phyloP scores from a whole-genome alignment of 2,888 invertebrate genomes.

The Parelbella ahira region DNA sequence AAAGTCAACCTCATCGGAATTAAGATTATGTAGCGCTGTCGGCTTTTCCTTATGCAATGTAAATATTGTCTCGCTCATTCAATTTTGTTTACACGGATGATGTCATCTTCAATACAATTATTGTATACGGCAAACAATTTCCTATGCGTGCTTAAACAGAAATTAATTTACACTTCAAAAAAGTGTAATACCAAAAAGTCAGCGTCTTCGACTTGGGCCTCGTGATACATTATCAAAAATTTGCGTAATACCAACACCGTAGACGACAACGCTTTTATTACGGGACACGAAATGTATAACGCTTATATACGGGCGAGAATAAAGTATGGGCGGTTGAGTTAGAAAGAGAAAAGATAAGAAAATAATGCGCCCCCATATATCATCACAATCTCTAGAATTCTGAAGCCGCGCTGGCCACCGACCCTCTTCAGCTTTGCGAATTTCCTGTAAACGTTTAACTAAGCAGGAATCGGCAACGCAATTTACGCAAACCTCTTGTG shows the following conservation, averaged over 20 bases:
- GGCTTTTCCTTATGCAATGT: conserved; percentile 41
- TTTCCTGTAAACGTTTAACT: conserved; percentile 69
- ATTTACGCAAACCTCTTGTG: conserved; percentile 16
- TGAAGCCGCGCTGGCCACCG: conserved; percentile 60
- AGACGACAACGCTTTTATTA: conserved; percentile 60
- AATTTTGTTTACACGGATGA: conserved; percentile 46
- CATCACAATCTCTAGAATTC: conserved; percentile 77
- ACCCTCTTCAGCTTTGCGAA: conserved; percentile 69
- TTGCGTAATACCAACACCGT: conserved; percentile 67
- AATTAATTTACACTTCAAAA: conserved; percentile 53
- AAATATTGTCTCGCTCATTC: conserved; percentile 44
- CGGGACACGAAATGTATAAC: conserved; percentile 74
- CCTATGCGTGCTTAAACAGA: conserved; percentile 53
- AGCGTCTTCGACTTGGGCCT: conserved; percentile 43
- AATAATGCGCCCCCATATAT: conserved; percentile 79
- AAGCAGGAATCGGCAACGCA: conserved; percentile 33
- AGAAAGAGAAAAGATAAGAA: conserved; percentile 79
- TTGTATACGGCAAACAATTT: conserved; percentile 59
- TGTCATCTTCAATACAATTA: conserved; percentile 47
- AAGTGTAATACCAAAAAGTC: conserved; percentile 55
- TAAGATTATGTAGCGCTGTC: conserved; percentile 28
- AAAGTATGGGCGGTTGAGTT: conserved; percentile 75
- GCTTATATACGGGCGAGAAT: conserved; percentile 70
- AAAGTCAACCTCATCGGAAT: conserved; percentile 3
- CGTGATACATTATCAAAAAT: conserved; percentile 65